Base-by-base conservation (phyloP, 2,888 invertebrate species). In the Agonopterix alstromeriana region DNA sequence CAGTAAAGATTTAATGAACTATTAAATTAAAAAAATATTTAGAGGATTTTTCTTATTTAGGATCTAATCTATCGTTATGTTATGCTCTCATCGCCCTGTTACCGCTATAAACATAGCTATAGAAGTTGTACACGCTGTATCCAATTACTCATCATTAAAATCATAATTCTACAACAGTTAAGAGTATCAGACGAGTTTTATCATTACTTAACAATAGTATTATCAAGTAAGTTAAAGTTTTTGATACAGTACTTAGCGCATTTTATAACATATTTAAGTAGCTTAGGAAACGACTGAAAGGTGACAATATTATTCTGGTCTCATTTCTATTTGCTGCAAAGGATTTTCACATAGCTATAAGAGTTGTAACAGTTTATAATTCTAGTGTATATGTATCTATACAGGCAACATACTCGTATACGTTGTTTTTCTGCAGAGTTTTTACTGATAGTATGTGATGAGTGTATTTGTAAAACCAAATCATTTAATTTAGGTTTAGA, bases 301-400 rank as follows among this genome's bases (percentile, higher is more conserved):
- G 69, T 62, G 86, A 87, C 86, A 87, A 87, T 86, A 86, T 77
- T 68, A 67, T 67, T 72, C 73, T 72, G 82, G 79, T 80, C 77
- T 80, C 73, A 73, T 75, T 47, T 76, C 70, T 64, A 72, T 69
- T 63, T 63, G 67, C 70, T 74, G 68, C 66, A 64, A 66, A 63
- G 60, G 53, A 64, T 67, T 60, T 70, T 65, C 63, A 64, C 41
- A 48, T 69, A 65, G 56, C 53, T 45, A 50, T 71, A 68, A 67
- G 62, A 45, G 45, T 36, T 59, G 65, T 62, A 69, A 65, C 65
- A 59, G 49, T 53, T 59, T 56, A 56, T 57, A 17, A 9, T 49
- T 36, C 40, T 51, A 52, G 27, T 27, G 3, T 27, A 27, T 27
- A 27, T 27, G 27, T 27, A 27, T 27, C 27, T 27, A 27, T 7